Evolutionary conservation across 2,888 invertebrate species (phyloP).

Genomic region (Dysmachus trigonus): DNA sequence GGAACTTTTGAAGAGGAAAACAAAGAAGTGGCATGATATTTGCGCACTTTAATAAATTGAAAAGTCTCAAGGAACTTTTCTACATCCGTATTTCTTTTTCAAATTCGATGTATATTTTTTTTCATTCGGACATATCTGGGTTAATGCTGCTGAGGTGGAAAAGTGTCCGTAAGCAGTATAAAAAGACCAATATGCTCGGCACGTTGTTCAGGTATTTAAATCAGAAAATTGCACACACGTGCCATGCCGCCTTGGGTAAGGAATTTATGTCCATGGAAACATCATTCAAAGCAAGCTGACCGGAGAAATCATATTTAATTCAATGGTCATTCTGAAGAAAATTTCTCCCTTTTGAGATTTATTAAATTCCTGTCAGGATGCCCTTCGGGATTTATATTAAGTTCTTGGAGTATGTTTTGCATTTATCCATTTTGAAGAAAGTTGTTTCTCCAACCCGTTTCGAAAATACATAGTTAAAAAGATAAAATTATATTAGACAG

Average conservation of each 20-base stretch:
- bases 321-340: slow-evolving; percentile 14
- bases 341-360: not conserved
- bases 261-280: not conserved
- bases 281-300: not conserved
- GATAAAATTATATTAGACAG: too few relatives aligned
- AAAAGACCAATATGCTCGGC: not conserved
- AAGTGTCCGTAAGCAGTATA: not conserved
- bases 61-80: not conserved
- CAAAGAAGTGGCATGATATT: not conserved
- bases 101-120: not conserved
- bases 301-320: slow-evolving; percentile 29
- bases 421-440: not conserved
- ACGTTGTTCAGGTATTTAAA: not conserved
- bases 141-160: not conserved
- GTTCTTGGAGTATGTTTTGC: not conserved
- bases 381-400: not conserved
- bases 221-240: not conserved
- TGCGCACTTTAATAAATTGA: not conserved
- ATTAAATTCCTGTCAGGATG: not conserved
- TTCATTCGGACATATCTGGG: not conserved
- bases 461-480: too few relatives aligned
- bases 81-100: not conserved
- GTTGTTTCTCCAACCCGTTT: too few relatives aligned
- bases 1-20: not conserved
- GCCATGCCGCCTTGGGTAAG: not conserved